Base-by-base conservation (phyloP, 30 jellyfish, hydroid and myxozoan genomes). In the Hydractinia symbiolongicarpus region DNA sequence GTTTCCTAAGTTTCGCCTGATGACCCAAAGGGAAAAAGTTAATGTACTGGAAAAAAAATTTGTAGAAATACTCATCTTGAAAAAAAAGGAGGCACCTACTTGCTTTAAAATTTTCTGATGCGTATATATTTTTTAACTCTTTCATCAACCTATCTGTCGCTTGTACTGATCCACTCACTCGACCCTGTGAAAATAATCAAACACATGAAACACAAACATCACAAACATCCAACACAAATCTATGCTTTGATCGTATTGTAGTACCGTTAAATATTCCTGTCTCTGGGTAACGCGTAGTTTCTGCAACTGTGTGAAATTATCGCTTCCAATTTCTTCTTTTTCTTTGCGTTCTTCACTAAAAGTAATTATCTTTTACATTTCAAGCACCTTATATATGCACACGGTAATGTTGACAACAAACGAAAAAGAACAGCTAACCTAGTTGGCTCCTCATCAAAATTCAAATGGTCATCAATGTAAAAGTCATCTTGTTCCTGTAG, bases 111-210 rank as follows among this genome's bases (percentile, higher is more conserved):
- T 95, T 93, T 30, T 84, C 93, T 53, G 99, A 93, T 62, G 55
- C 81, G 72, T 83, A 93, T 11, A 88, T 94, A 76, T 84, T 86
- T 77, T 76, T 81, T 17, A 93, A 66, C 86, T 93, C 99, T 88
- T 93, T 93, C 99, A 93, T 93, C 79, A 93, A 66, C 54, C 99
- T 70, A 61, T 93, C 99, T 51, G 99, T 93, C 5, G 99, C 99
- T 68, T 88, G 99, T 17, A 93, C 95, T 5, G 99, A 93, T 5
- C 99, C 99, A 73, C 99, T 79, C 11, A 93, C 86, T 9, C 83
- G 67, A 5, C 99, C 99, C 99, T 93, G 61, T 62, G 51, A 68
- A 53, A 67, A 73, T 21, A 50, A 16, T 55, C 50, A 9, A 77
- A 77, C 4, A 79, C 14, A 13, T 58, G 17, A 58, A 58, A 16